Evolutionary conservation across 1,140 invertebrate species (phyloP).

Genomic region (Drosophila virilis): DNA sequence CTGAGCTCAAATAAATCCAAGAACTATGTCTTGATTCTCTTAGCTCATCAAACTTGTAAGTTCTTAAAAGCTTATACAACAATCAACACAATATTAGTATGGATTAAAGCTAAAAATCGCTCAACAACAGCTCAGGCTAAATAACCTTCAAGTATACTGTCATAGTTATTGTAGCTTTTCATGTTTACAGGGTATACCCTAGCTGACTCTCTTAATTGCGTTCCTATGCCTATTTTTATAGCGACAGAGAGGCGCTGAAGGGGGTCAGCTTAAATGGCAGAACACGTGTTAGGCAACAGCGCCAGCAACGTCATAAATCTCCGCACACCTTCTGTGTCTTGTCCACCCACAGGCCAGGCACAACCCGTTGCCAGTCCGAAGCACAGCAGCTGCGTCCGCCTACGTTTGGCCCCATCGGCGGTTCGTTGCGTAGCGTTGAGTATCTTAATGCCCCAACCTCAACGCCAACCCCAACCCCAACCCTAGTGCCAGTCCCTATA

Average conservation of each 20-base stretch:
- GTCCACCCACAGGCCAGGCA: slow-evolving; percentile 3
- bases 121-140: no score
- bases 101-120: no score
- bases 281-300: slow-evolving; percentile 63
- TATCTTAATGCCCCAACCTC: no score
- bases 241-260: neutral
- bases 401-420: slow-evolving; percentile 8
- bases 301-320: slow-evolving; percentile 74
- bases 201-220: neutral
- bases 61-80: no score
- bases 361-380: slow-evolving; percentile 53
- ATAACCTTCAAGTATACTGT: no score
- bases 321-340: slow-evolving; percentile 51
- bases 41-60: no score
- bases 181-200: slow-evolving; percentile 6
- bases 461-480: neutral
- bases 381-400: slow-evolving; percentile 29
- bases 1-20: no score
- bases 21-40: no score
- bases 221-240: slow-evolving; percentile 4
- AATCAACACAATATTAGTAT: no score
- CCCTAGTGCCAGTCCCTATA: neutral
- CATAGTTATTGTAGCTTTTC: neutral
- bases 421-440: slow-evolving; percentile 16
- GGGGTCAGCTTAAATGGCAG: slow-evolving; percentile 21